A percentile compares a stretch with the other conserved stretches of the same genome.
phyloP scores from a whole-genome alignment of 1,140 invertebrate genomes.

The Chlorops oryzae region DNA sequence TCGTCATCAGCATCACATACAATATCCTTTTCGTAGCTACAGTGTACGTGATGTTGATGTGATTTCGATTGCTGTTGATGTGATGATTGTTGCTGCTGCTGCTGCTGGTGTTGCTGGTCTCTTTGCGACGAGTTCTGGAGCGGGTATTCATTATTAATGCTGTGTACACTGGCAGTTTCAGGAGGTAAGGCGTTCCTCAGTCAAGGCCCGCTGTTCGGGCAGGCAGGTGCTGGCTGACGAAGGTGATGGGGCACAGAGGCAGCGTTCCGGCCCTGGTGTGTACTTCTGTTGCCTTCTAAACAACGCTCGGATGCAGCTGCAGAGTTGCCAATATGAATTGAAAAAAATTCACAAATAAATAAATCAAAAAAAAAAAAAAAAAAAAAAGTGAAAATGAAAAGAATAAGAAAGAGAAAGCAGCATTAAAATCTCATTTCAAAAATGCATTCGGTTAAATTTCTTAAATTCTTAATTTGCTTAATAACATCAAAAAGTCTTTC shows the following conservation, averaged over 20 bases:
- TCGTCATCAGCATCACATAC: conserved; percentile 47
- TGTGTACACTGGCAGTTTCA: conserved; percentile 46
- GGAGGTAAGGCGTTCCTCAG: conserved; percentile 49
- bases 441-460: too few species aligned
- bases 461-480: too few species aligned
- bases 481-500: too few species aligned
- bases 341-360: background rate
- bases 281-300: conserved; percentile 53
- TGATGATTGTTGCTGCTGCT: conserved; percentile 24
- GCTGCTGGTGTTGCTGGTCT: conserved; percentile 17
- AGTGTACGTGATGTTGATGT: conserved; percentile 44
- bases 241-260: conserved; percentile 49
- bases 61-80: conserved; percentile 26
- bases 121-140: conserved; percentile 9
- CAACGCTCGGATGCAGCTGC: conserved; percentile 59
- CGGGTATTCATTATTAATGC: conserved; percentile 33
- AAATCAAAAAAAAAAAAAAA: background rate
- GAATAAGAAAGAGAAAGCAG: too few species aligned
- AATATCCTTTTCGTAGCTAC: conserved; percentile 46
- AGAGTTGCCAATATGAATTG: background rate
- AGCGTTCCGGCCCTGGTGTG: conserved; percentile 47
- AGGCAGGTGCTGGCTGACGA: conserved; percentile 49
- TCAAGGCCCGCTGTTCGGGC: conserved; percentile 49
- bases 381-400: too few species aligned
- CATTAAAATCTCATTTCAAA: too few species aligned